Conservation (phyloP, 2,888 invertebrate species). For the Bruchidius siliquastri region DNA sequence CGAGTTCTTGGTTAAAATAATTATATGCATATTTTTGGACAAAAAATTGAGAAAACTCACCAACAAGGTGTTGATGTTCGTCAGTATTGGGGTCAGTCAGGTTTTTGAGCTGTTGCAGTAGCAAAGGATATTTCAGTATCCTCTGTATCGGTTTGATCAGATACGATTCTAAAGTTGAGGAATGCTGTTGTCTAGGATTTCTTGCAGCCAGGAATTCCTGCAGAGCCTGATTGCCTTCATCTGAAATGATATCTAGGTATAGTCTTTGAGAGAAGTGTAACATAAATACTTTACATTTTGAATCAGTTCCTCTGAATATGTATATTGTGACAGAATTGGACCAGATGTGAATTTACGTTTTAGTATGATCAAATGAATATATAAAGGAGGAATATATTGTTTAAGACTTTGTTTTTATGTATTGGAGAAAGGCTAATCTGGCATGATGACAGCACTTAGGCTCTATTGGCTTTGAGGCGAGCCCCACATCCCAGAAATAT, state of each 20-base stretch:
- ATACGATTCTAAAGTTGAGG: slow-evolving; percentile 94
- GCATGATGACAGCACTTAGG: too few species aligned
- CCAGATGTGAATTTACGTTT: background rate
- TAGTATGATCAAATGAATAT: too few species aligned
- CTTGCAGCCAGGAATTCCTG: slow-evolving; percentile 92
- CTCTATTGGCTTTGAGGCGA: too few species aligned
- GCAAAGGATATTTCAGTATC: slow-evolving; percentile 93
- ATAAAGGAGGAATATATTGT: too few species aligned
- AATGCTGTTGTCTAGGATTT: slow-evolving; percentile 96
- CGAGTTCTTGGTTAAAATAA: too few species aligned
- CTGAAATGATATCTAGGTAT: slow-evolving; percentile 47
- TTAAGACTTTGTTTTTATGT: too few species aligned
- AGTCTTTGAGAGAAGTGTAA: background rate
- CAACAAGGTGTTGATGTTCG: slow-evolving; percentile 90
- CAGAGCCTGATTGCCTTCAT: slow-evolving; percentile 93
- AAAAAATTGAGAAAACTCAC: slow-evolving; percentile 50
- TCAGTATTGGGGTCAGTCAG: slow-evolving; percentile 89
- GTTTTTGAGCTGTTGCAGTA: slow-evolving; percentile 90
- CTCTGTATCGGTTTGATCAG: slow-evolving; percentile 98
- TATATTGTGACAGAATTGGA: background rate
- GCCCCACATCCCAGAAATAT: too few species aligned
- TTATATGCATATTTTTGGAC: too few species aligned
- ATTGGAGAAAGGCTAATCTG: too few species aligned
- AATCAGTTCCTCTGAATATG: background rate
- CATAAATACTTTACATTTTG: background rate